A percentile compares a stretch with the other conserved stretches of the same genome.
phyloP scores from a whole-genome alignment of 2,888 invertebrate genomes.

The Eumacrocentrus americanus region DNA sequence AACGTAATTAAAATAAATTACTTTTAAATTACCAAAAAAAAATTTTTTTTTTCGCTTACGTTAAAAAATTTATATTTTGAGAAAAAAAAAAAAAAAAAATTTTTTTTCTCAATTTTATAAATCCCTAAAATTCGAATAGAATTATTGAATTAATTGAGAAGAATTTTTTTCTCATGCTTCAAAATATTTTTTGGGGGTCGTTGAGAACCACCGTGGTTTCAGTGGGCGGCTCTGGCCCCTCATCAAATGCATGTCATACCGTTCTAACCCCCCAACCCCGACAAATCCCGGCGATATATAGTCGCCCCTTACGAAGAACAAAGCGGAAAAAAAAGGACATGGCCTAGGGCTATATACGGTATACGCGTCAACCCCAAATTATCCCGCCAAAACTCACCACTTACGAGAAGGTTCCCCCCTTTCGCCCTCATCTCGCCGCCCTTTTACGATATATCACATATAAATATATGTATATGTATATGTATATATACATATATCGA shows the following conservation, averaged over 20 bases:
- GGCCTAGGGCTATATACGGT: not conserved
- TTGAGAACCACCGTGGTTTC: constrained; percentile 55
- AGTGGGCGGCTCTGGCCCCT: constrained; percentile 57
- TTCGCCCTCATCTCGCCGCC: not conserved
- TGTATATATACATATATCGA: not conserved
- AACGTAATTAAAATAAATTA: not conserved
- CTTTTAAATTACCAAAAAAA: too few relatives aligned
- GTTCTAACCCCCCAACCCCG: constrained; percentile 55
- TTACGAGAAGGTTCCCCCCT: not conserved
- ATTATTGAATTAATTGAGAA: not conserved
- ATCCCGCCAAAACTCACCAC: constrained; percentile 9
- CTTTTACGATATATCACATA: not conserved
- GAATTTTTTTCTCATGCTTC: not conserved
- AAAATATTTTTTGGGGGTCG: not conserved
- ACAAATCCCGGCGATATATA: not conserved
- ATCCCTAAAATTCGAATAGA: not conserved
- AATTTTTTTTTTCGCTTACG: too few relatives aligned
- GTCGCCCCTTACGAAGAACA: not conserved
- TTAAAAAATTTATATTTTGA: too few relatives aligned
- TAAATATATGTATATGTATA: not conserved
- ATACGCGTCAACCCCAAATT: not conserved
- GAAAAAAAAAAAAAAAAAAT: too few relatives aligned
- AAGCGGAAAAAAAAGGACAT: not conserved
- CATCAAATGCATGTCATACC: constrained; percentile 60
- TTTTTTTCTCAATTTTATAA: too few relatives aligned